Evolutionary conservation across 2,113 vertebrate species (phyloP), one percentile per base, ranked within the genome.

Genomic region (Xiphophorus couchianus): DNA sequence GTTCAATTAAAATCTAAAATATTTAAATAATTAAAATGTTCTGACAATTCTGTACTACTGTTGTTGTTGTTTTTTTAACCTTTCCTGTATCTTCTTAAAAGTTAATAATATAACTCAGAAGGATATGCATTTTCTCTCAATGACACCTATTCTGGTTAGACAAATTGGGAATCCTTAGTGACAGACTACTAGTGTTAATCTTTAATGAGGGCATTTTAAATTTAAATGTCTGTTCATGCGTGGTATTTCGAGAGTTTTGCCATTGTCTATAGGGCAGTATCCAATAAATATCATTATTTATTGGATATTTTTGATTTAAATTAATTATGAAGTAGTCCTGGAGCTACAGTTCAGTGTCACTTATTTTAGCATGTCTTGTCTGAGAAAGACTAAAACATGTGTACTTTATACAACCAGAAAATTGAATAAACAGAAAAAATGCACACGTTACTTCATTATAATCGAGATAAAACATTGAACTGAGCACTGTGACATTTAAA

Each of bases 101-200:
- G 22, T 33, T 22, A 33, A 31, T 63, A 66, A 66, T 37, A 66
- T 14, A 44, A 35, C 2, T 64, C 22, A 28, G 3, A 14, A 12
- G 54, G 39, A 11, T 29, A 35, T 69, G 63, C 29, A 13, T 83
- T 84, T 62, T 68, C 27, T 71, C 75, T 83, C 44, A 66, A 64
- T 75, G 78, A 80, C 37, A 81, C 39, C 66, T 82, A 79, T 82
- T 54, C 71, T 84, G 54, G 27, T n/a, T n/a, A 67, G 74, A 86
- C 87, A 91, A 87, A 88, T 90, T 90, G 90, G 25, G 70, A 75
- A 74, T 74, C 76, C 62, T 51, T 66, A 11, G 61, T 66, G 75
- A 77, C 66, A 30, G 27, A 71, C 71, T n/a, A 68, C 69, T 70
- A 74, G 54, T 70, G 19, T 44, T 80, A 84, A 51, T 77, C 81